Evolutionary conservation across 2,797 vertebrate genomes (phyloP), one percentile per base, ranked within the genome.

Genomic region (Cetoscarus ocellatus): DNA sequence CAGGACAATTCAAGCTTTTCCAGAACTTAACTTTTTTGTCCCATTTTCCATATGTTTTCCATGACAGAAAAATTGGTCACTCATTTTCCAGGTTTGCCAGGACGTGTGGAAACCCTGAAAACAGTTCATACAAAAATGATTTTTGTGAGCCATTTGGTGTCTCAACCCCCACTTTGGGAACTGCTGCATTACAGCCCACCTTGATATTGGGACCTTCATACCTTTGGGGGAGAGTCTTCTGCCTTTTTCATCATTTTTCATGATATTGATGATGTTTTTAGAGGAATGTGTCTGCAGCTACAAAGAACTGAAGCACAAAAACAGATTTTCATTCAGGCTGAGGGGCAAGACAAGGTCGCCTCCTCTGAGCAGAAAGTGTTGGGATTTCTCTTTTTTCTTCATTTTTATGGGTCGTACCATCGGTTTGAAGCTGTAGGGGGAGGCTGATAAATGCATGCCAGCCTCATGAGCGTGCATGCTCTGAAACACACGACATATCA

Each of bases 401-500:
- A 58, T 77, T 43, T 57, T n/a, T 56, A 36, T 42, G 83, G 82
- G 57, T 60, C 6, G 6, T 73, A 86, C 86, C 85, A 87, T 76
- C 44, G 53, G 36, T 15, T 49, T 49, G 3, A 6, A 6, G 42
- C 34, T 4, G 18, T 17, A 0, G 64, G 47, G 42, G 19, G 2
- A 18, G 35, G n/a, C 1, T 38, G 8, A 17, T 55, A 48, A 14
- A 6, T 5, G 12, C 18, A 17, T 11, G 14, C 68, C 36, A 17
- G 19, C 12, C 1, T 14, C 1, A 2, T 35, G 54, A n/a, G 58
- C 1, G 7, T 64, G 45, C 8, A 3, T 15, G 17, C 49, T 38
- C 70, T 34, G 6, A 17, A 58, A 49, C 54, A 18, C 5, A 10
- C 47, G 7, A 35, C 19, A 61, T 7, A 14, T 55, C 3, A 42